phyloP scores from a whole-genome alignment of 2,797 vertebrate genomes.

The Aldrovandia affinis region DNA sequence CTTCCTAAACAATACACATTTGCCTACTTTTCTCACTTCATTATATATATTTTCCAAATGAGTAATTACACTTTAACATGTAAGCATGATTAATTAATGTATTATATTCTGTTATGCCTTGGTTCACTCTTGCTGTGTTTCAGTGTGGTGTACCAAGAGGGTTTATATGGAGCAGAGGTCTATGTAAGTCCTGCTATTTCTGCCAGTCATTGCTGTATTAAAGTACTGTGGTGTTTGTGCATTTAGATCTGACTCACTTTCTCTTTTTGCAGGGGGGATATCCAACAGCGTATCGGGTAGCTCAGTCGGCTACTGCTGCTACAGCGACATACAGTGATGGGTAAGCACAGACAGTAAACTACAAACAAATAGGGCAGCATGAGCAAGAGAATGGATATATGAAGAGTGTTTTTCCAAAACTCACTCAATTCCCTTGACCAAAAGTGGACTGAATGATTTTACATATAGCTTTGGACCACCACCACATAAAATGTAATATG shows the following conservation, averaged over 20 bases:
- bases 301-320: conserved; percentile 75
- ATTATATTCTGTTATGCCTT: background rate
- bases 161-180: conserved; percentile 78
- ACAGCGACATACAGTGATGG: conserved; percentile 79
- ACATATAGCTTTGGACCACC: background rate
- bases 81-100: background rate
- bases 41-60: background rate
- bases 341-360: conserved; percentile 57
- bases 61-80: background rate
- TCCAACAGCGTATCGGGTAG: conserved; percentile 77
- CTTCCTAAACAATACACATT: background rate
- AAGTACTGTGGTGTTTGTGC: background rate
- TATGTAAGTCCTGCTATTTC: conserved; percentile 67
- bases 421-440: too few relatives aligned
- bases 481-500: background rate
- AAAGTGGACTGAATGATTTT: too few relatives aligned
- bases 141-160: conserved; percentile 81
- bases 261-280: conserved; percentile 70
- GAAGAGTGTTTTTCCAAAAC: too few relatives aligned
- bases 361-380: background rate
- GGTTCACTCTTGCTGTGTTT: conserved; percentile 23
- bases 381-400: background rate
- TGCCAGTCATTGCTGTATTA: background rate
- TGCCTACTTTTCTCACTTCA: background rate
- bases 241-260: background rate